Conservation (phyloP, 2,888 invertebrate genomes). For the Himalopsyche kuldschensis region DNA sequence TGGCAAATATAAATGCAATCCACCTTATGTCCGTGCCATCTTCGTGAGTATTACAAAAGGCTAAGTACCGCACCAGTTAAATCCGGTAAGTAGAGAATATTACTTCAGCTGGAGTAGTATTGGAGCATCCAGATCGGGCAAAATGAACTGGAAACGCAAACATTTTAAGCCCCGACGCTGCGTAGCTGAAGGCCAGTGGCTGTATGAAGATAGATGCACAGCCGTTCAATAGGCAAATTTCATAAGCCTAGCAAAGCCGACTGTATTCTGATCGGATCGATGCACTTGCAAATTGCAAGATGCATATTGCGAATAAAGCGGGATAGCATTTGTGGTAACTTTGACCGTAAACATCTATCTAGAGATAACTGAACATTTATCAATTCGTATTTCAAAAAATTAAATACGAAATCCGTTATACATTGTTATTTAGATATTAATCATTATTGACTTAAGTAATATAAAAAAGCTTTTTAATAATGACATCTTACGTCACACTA, state of each 20-base stretch:
- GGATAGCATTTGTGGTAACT: neutral
- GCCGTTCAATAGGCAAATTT: neutral
- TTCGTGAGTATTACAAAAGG: neutral
- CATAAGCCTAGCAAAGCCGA: neutral
- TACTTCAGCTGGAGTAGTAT: neutral
- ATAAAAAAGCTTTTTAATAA: no score
- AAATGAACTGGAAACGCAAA: neutral
- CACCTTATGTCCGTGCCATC: neutral
- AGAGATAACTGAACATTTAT: no score
- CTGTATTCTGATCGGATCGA: neutral
- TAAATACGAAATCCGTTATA: no score
- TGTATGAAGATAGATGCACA: neutral
- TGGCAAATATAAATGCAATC: no score
- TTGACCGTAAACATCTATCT: no score
- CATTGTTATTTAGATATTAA: no score
- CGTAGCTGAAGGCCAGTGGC: neutral
- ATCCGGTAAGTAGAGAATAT: neutral
- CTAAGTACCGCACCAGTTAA: neutral
- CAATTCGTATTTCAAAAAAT: no score
- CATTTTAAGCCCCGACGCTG: neutral
- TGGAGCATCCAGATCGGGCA: neutral
- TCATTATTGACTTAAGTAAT: no score
- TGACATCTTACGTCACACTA: no score
- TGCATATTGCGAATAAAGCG: neutral
- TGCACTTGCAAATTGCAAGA: neutral